Conservation (phyloP, 2,113 vertebrate species). For the Amphiprion ocellaris region DNA sequence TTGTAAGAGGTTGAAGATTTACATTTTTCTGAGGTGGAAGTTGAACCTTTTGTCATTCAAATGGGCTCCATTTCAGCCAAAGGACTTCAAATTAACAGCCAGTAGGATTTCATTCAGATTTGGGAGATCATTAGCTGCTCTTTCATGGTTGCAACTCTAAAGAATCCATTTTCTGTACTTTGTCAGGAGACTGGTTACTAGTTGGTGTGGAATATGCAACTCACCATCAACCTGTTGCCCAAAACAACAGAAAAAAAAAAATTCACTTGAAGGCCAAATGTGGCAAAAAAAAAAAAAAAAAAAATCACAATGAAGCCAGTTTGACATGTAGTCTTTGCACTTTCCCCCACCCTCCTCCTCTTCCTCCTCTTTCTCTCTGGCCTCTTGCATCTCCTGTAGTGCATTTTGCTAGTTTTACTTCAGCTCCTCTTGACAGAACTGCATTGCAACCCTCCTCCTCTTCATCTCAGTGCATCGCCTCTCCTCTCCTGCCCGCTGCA, state of each 20-base stretch:
- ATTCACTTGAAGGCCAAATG: slow-evolving; percentile 41
- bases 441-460: slow-evolving; percentile 80
- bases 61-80: slow-evolving; percentile 58
- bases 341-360: slow-evolving; percentile 60
- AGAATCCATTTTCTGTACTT: slow-evolving; percentile 34
- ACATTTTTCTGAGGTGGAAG: slow-evolving; percentile 30
- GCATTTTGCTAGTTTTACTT: slow-evolving; percentile 84
- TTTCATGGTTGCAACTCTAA: slow-evolving; percentile 13
- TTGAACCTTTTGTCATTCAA: slow-evolving; percentile 35
- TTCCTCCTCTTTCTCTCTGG: slow-evolving; percentile 60
- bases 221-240: slow-evolving; percentile 49
- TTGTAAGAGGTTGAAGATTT: slow-evolving; percentile 49
- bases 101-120: slow-evolving; percentile 21
- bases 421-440: slow-evolving; percentile 80
- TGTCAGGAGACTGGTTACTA: not conserved
- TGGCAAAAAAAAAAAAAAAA: slow-evolving; percentile 15
- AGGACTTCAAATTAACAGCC: slow-evolving; percentile 56
- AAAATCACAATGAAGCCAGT: slow-evolving; percentile 78
- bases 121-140: slow-evolving; percentile 18
- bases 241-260: slow-evolving; percentile 12
- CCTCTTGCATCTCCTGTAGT: slow-evolving; percentile 84
- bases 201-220: slow-evolving; percentile 33
- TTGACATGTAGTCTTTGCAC: slow-evolving; percentile 88
- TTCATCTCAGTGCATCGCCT: slow-evolving; percentile 79
- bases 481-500: slow-evolving; percentile 79